A percentile compares a stretch with the other conserved stretches of the same genome.
phyloP scores from a whole-genome alignment of 2,113 vertebrate genomes.

The Daphoenositta chrysoptera region DNA sequence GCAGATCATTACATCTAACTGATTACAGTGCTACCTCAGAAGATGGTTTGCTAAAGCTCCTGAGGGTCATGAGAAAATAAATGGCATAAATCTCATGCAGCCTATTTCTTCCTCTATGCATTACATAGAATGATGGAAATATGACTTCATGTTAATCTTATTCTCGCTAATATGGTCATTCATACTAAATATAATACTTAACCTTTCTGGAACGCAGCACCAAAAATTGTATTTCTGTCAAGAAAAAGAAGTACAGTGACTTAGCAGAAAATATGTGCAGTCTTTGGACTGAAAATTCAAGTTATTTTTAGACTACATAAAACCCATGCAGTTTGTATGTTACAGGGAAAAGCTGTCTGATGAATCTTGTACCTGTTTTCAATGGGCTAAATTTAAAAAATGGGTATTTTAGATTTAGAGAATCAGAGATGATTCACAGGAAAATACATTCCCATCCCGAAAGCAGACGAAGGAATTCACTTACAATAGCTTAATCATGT shows the following conservation, averaged over 20 bases:
- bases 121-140: background rate
- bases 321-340: background rate
- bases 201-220: background rate
- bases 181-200: background rate
- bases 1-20: background rate
- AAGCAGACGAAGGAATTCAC: background rate
- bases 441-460: background rate
- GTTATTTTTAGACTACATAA: background rate
- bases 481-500: conserved; percentile 17
- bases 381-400: background rate
- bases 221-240: background rate
- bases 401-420: background rate
- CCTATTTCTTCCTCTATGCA: background rate
- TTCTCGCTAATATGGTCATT: background rate
- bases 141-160: background rate
- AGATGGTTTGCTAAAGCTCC: background rate
- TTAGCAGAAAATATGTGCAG: background rate
- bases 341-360: conserved; percentile 4
- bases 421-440: conserved; percentile 45
- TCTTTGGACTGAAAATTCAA: background rate
- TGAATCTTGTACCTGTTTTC: conserved; percentile 3
- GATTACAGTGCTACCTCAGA: background rate
- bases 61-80: background rate
- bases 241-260: background rate
- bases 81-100: background rate